Conservation (phyloP, 2,888 invertebrate species). For the Archaeoteleia sp. region DNA sequence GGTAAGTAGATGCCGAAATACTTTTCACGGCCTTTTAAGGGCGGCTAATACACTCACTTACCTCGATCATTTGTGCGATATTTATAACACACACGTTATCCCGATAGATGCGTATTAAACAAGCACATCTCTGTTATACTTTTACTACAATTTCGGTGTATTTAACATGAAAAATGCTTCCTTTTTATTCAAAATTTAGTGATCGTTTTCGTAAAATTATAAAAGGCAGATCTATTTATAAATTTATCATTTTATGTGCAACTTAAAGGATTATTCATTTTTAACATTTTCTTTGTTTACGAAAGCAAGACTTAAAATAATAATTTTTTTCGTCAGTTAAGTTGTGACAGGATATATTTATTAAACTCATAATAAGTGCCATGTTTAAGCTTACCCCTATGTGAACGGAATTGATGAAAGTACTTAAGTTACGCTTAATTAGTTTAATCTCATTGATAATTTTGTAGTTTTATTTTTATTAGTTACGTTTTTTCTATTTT, state of each 20-base stretch:
- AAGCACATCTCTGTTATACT: too few relatives aligned
- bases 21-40: conserved; percentile 71
- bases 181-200: too few relatives aligned
- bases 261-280: too few relatives aligned
- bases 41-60: conserved; percentile 55
- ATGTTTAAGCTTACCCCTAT: conserved; percentile 25
- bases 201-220: too few relatives aligned
- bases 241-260: neutral
- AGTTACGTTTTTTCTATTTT: neutral
- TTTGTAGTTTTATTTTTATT: conserved; percentile 12
- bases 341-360: conserved; percentile 34
- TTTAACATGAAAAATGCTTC: too few relatives aligned
- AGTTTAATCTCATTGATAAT: conserved; percentile 1
- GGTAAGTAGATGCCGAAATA: conserved; percentile 78
- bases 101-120: too few relatives aligned
- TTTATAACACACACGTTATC: conserved; percentile 30
- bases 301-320: too few relatives aligned
- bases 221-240: too few relatives aligned
- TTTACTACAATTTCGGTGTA: neutral
- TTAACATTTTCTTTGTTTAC: too few relatives aligned
- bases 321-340: conserved; percentile 19
- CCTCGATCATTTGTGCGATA: conserved; percentile 33
- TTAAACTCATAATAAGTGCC: conserved; percentile 37
- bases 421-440: too few relatives aligned
- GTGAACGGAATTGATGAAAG: conserved; percentile 6